Conservation (phyloP, 2,797 vertebrate species). For the Macropus fuliginosus region DNA sequence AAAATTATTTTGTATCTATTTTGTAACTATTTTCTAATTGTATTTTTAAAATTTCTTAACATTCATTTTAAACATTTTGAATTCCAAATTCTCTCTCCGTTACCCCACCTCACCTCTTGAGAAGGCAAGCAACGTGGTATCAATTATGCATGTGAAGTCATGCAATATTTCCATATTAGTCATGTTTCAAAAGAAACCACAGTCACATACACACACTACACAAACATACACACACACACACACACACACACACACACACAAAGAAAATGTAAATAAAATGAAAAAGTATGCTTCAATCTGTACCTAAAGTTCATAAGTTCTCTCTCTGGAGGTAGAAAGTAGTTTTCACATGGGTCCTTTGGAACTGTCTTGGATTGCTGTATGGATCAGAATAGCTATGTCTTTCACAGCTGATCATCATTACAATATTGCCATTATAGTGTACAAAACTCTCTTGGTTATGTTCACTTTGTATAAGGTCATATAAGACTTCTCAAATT, state of each 20-base stretch:
- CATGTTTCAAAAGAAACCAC: neutral
- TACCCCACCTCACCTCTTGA: neutral
- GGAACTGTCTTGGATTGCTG: neutral
- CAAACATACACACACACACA: neutral
- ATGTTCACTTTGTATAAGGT: neutral
- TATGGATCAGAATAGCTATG: neutral
- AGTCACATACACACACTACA: too few relatives aligned
- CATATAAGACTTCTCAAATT: neutral
- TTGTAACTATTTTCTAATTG: neutral
- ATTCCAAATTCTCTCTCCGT: neutral
- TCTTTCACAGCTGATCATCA: neutral
- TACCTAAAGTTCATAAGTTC: neutral
- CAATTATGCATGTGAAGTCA: neutral
- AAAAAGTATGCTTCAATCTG: neutral
- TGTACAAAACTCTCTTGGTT: neutral
- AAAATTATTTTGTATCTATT: neutral
- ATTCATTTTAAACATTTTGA: neutral
- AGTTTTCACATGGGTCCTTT: neutral
- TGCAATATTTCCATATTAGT: neutral
- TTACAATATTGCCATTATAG: neutral
- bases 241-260: neutral
- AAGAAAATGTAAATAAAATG: neutral
- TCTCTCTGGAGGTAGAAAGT: neutral
- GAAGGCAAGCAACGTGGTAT: neutral
- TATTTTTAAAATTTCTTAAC: neutral